Evolutionary conservation across 2,113 vertebrate species (phyloP), one percentile per base, ranked within the genome.

Genomic region (Neopipo cinnamomea): DNA sequence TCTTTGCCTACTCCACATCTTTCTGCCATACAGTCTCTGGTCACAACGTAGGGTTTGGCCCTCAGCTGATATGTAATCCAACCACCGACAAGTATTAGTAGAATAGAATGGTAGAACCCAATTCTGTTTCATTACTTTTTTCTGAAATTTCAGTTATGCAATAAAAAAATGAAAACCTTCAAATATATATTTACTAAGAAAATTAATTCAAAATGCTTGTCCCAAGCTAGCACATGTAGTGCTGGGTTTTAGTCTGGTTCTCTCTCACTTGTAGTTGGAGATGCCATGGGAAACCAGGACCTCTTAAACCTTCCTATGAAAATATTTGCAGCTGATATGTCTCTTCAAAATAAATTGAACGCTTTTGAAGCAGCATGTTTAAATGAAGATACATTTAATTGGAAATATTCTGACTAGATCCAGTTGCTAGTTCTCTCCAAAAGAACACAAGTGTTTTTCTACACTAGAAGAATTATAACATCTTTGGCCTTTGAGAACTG

Each of bases 21-120:
- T 89, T 59, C 35, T 35, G 14, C 9, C 1, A 0, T 27, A 39
- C 2, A 7, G 1, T 59, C 33, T 67, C 24, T 33, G 18, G 16
- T 15, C 35, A 22, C 19, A 63, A 1, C 7, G 1, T 20, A 24
- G 47, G 13, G 4, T 8, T 53, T 62, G 50, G 15, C 7, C n/a
- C 12, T 46, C 27, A 13, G 6, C 4, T 59, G 9, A 33, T 15
- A 16, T 2, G 1, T 14, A 78, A 39, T 61, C 11, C 17, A 65
- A 37, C 33, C 4, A 65, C 25, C 33, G n/a, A 11, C 18, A 62
- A 12, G 1, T 44, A 61, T n/a, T 28, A 47, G 6, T 17, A 47
- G 8, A 85, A 71, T 19, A 73, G 20, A 5, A 17, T 59, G 11
- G 5, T 50, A 53, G 16, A 79, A 49, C 2, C 1, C 7, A 44